phyloP scores from a whole-genome alignment of 2,113 vertebrate species.

The Mungos mungo region DNA sequence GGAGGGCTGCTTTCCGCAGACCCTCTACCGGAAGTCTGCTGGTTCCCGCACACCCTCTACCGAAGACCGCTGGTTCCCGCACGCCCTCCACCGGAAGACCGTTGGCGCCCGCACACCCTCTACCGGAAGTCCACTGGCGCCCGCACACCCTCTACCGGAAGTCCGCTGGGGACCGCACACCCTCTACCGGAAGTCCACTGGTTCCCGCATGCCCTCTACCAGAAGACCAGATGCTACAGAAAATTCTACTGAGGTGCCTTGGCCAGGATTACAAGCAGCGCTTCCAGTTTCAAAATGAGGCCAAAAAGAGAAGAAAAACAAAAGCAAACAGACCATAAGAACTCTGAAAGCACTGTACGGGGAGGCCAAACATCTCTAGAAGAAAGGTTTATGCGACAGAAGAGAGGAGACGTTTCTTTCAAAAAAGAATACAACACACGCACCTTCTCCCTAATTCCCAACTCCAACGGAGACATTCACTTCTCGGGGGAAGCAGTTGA shows the following conservation, averaged over 20 bases:
- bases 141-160: no score
- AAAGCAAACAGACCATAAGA: not conserved
- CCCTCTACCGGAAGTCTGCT: no score
- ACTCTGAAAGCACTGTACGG: not conserved
- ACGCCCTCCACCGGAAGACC: no score
- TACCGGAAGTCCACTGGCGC: no score
- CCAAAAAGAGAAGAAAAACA: not conserved
- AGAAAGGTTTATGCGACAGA: not conserved
- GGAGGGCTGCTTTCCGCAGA: no score
- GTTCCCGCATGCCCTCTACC: not conserved
- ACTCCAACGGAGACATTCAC: accelerated
- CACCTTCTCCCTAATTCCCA: no score
- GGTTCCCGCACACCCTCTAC: not conserved
- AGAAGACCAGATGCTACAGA: not conserved
- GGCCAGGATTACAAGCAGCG: not conserved
- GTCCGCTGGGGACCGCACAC: not conserved
- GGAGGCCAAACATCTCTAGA: not conserved
- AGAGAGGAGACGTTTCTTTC: not conserved
- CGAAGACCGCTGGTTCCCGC: not conserved
- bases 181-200: not conserved
- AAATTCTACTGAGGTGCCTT: not conserved
- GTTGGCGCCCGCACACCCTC: no score
- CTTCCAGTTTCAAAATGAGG: not conserved
- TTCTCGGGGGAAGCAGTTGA: not conserved
- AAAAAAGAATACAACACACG: not conserved